phyloP scores from a whole-genome alignment of 2,888 invertebrate genomes.

The Orthosia incerta region DNA sequence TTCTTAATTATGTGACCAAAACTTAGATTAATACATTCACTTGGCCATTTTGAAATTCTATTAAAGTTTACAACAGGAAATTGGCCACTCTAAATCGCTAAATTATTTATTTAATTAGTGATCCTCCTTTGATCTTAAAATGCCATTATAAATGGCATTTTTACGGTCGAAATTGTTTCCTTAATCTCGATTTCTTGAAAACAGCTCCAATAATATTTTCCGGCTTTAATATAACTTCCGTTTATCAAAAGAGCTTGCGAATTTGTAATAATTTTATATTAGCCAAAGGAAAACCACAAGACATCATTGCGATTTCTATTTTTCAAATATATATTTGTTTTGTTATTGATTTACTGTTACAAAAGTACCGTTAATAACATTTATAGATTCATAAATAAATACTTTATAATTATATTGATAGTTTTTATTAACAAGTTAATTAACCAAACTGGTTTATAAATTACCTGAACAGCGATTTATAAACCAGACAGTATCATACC shows the following conservation, averaged over 20 bases:
- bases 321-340: neutral
- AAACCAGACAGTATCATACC: neutral
- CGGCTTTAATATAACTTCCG: neutral
- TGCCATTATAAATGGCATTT: too few species aligned
- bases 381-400: conserved; percentile 6
- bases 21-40: too few species aligned
- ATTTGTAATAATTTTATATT: neutral
- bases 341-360: conserved; percentile 1
- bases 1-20: too few species aligned
- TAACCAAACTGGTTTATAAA: neutral
- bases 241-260: neutral
- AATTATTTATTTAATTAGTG: neutral
- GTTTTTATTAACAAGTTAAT: conserved; percentile 1
- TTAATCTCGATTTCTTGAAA: neutral
- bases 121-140: conserved; percentile 8
- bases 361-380: neutral
- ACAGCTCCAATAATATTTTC: too few species aligned
- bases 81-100: neutral
- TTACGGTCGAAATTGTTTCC: neutral
- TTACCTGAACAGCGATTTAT: neutral
- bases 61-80: neutral
- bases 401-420: neutral
- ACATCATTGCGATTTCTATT: neutral
- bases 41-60: too few species aligned
- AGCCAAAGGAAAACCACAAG: neutral